phyloP scores from a whole-genome alignment of 1,140 invertebrate genomes.

The Habropoda laboriosa region DNA sequence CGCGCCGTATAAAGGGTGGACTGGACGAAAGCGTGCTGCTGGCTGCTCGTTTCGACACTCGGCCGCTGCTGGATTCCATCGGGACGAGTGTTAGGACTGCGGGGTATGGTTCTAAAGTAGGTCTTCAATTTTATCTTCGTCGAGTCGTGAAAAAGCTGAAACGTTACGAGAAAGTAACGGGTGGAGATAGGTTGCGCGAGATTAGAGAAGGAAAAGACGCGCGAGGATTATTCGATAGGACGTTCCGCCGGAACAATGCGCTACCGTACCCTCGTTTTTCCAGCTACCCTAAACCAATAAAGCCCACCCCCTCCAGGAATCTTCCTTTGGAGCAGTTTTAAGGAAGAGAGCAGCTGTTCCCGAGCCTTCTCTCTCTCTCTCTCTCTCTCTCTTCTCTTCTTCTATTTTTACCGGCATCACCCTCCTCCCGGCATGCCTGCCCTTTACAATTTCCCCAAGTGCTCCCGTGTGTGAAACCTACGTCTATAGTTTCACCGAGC shows the following conservation, averaged over 20 bases:
- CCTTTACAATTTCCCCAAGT: constrained; percentile 22
- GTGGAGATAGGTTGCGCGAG: too few species aligned
- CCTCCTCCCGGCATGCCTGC: constrained; percentile 6
- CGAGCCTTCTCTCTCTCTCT: constrained; percentile 10
- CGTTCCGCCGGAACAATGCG: constrained; percentile 31
- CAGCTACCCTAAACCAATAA: constrained; percentile 64
- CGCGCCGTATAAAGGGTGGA: constrained; percentile 54
- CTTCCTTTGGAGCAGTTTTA: constrained; percentile 49
- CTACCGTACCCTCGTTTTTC: constrained; percentile 37
- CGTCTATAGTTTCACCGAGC: too few species aligned
- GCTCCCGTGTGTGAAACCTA: too few species aligned
- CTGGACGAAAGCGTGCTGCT: constrained; percentile 41
- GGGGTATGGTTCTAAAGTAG: constrained; percentile 53
- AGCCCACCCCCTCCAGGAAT: constrained; percentile 49
- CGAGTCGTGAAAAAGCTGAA: too few species aligned
- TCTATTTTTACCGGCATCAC: constrained; percentile 50
- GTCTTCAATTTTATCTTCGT: background rate
- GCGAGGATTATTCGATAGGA: background rate
- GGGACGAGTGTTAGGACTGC: background rate
- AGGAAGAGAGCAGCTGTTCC: constrained; percentile 64
- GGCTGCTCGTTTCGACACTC: background rate
- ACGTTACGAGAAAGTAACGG: too few species aligned
- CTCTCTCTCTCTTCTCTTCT: constrained; percentile 15
- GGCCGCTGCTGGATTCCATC: background rate
- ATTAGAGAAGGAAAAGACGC: background rate